Conservation (phyloP, 2,113 vertebrate genomes). For the Cebus imitator region DNA sequence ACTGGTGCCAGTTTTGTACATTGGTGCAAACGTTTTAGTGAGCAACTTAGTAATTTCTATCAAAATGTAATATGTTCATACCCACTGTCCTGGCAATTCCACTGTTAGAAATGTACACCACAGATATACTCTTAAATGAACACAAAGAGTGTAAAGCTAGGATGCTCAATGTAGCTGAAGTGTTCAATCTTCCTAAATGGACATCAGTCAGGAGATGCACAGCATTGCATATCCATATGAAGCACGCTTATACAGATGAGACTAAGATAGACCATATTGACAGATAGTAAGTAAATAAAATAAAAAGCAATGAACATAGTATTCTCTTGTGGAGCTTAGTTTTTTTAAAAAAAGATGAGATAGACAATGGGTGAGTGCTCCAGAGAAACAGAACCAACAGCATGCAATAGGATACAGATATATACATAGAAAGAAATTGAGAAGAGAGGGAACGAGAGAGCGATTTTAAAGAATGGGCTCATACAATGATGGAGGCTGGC, state of each 20-base stretch:
- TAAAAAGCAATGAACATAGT: background rate
- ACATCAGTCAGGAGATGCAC: background rate
- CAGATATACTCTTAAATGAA: accelerated
- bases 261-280: background rate
- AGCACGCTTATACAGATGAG: background rate
- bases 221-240: accelerated
- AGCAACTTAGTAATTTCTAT: conserved; percentile 37
- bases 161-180: background rate
- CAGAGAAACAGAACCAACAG: background rate
- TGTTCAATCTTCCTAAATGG: no score
- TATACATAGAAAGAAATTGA: background rate
- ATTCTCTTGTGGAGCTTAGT: background rate
- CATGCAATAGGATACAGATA: background rate
- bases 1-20: background rate
- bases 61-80: background rate
- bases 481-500: accelerated
- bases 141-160: background rate
- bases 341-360: background rate
- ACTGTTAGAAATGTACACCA: background rate
- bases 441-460: background rate
- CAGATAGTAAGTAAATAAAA: background rate
- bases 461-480: background rate
- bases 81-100: background rate
- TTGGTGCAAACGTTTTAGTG: background rate
- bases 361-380: background rate